Conservation (phyloP, 1,140 invertebrate genomes). For the Lepidurus packardi region DNA sequence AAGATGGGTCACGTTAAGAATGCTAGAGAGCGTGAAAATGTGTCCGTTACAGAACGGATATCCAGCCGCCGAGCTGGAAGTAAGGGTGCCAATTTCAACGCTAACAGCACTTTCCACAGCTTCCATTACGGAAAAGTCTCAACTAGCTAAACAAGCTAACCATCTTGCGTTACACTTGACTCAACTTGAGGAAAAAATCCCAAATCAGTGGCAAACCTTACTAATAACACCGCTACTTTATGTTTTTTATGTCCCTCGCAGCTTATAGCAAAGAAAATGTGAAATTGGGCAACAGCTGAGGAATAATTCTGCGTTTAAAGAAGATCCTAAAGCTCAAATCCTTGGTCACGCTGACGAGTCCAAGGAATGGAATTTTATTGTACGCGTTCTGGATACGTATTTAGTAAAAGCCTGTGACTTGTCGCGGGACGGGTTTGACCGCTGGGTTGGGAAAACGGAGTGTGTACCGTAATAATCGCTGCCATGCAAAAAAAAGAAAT, state of each 20-base stretch:
- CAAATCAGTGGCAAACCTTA: neutral
- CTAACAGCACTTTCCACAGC: neutral
- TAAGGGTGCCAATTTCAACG: neutral
- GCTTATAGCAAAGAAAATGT: too few relatives aligned
- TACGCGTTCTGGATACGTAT: too few relatives aligned
- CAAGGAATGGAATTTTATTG: neutral
- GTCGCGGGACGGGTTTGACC: constrained; percentile 7
- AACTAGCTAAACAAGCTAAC: neutral
- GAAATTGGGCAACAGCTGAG: neutral
- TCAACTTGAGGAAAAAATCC: neutral
- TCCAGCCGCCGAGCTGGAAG: neutral
- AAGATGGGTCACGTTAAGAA: neutral
- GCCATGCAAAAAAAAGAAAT: neutral
- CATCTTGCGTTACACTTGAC: constrained; percentile 1
- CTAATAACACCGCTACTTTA: too few relatives aligned
- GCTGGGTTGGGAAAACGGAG: neutral
- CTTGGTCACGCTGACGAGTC: neutral
- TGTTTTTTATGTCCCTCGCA: too few relatives aligned
- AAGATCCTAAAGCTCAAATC: neutral
- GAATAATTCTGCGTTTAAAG: neutral
- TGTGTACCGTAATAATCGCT: too few relatives aligned
- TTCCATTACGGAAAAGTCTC: neutral
- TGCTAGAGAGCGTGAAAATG: neutral
- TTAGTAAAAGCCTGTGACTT: neutral
- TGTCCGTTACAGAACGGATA: neutral